Conservation (phyloP, 2,797 vertebrate genomes). For the Rhodeus uyekii region DNA sequence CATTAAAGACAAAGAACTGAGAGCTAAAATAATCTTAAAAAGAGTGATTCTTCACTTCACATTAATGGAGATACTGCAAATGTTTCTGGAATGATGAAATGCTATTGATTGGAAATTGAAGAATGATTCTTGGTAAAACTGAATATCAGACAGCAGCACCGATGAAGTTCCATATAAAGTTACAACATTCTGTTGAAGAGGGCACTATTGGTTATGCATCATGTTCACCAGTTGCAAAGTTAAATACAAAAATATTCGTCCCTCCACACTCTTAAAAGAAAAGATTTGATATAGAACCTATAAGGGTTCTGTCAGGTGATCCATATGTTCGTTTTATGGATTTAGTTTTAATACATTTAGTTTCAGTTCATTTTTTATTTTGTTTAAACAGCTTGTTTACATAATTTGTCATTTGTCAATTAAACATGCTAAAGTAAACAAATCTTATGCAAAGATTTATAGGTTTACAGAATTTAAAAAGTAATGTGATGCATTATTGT, state of each 20-base stretch:
- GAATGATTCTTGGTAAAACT: neutral
- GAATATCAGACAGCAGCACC: neutral
- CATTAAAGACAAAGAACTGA: constrained; percentile 72
- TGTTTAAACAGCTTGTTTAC: too few relatives aligned
- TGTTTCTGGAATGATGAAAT: neutral
- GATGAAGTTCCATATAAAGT: neutral
- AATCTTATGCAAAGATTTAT: too few relatives aligned
- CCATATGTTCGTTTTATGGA: neutral
- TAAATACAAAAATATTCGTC: neutral
- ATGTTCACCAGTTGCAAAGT: neutral
- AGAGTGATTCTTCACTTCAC: constrained; percentile 57
- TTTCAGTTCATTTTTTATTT: too few relatives aligned
- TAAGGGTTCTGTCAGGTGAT: neutral
- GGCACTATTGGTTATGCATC: neutral
- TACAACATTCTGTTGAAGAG: neutral
- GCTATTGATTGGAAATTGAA: neutral
- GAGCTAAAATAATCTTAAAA: constrained; percentile 60
- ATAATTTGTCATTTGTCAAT: too few relatives aligned
- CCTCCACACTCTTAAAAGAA: neutral
- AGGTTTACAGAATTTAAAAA: too few relatives aligned
- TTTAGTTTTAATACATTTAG: neutral
- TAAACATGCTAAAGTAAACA: too few relatives aligned
- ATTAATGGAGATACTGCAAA: neutral
- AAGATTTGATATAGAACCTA: neutral
- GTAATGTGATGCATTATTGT: too few relatives aligned